Conservation (phyloP, 2,888 invertebrate genomes). For the Endotricha flammealis region DNA sequence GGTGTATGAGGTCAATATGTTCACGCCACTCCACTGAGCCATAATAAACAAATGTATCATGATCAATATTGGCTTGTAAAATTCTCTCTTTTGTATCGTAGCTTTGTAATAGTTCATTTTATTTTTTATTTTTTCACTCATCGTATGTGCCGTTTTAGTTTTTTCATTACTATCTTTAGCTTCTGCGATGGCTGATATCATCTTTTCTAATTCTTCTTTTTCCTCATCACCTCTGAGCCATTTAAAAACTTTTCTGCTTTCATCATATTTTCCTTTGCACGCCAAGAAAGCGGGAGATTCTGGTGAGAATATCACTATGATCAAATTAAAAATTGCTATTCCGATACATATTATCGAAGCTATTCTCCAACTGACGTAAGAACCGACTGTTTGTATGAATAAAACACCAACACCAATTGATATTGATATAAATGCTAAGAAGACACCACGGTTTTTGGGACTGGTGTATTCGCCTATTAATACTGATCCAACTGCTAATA, state of each 20-base stretch:
- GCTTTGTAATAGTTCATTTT: conserved; percentile 23
- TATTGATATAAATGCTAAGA: conserved; percentile 70
- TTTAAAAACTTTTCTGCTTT: conserved; percentile 67
- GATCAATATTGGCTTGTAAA: conserved; percentile 49
- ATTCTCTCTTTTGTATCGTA: conserved; percentile 40
- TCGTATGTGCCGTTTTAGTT: conserved; percentile 19
- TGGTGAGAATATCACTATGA: conserved; percentile 36
- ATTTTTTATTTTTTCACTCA: conserved; percentile 19
- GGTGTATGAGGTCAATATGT: conserved; percentile 41
- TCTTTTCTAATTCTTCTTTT: conserved; percentile 40
- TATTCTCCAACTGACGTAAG: conserved; percentile 63
- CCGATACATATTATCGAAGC: conserved; percentile 53
- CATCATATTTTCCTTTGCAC: conserved; percentile 54
- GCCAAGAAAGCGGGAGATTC: conserved; percentile 80
- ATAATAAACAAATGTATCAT: conserved; percentile 46
- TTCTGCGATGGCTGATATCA: conserved; percentile 24
- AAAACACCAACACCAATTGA: conserved; percentile 48
- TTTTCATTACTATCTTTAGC: conserved; percentile 24
- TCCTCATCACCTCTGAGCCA: conserved; percentile 60
- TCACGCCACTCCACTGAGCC: conserved; percentile 46
- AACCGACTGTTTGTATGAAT: conserved; percentile 66
- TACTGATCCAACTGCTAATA: conserved; percentile 48
- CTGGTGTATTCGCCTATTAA: conserved; percentile 65
- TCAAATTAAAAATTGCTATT: conserved; percentile 45
- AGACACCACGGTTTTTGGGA: conserved; percentile 71